A percentile compares a stretch with the other conserved stretches of the same genome.
phyloP scores from a whole-genome alignment of 2,113 vertebrate genomes.

The Eublepharis macularius region DNA sequence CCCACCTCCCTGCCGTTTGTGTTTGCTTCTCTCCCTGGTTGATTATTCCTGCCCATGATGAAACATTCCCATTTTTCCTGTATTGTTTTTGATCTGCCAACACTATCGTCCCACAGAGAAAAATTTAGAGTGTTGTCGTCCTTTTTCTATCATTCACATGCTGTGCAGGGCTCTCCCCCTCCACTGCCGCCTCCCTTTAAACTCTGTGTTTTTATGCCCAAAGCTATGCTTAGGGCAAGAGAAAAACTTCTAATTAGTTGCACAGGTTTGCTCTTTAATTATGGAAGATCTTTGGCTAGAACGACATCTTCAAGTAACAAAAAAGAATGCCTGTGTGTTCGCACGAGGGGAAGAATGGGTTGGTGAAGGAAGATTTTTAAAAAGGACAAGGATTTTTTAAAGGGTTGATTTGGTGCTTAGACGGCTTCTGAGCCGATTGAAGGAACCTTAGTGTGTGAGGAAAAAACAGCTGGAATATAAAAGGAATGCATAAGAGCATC shows the following conservation, averaged over 20 bases:
- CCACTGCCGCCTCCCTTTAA: constrained; percentile 34
- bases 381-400: constrained; percentile 36
- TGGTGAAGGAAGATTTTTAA: constrained; percentile 44
- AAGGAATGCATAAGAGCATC: not conserved
- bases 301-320: constrained; percentile 43
- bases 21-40: constrained; percentile 36
- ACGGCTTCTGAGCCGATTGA: not conserved
- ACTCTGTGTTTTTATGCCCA: constrained; percentile 53
- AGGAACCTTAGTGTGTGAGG: constrained; percentile 34
- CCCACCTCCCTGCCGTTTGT: constrained; percentile 8
- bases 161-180: not conserved
- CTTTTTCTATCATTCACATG: constrained; percentile 68
- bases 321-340: not conserved
- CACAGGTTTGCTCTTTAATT: constrained; percentile 68
- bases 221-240: constrained; percentile 53
- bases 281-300: constrained; percentile 50
- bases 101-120: not conserved
- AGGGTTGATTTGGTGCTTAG: constrained; percentile 8
- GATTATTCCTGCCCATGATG: constrained; percentile 24
- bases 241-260: constrained; percentile 62
- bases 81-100: constrained; percentile 25
- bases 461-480: not conserved
- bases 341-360: not conserved
- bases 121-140: constrained; percentile 38
- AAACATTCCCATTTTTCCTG: constrained; percentile 13